Evolutionary conservation across 1,140 invertebrate genomes (phyloP), one percentile per base, ranked within the genome.

Genomic region (Rhopalosiphum maidis): DNA sequence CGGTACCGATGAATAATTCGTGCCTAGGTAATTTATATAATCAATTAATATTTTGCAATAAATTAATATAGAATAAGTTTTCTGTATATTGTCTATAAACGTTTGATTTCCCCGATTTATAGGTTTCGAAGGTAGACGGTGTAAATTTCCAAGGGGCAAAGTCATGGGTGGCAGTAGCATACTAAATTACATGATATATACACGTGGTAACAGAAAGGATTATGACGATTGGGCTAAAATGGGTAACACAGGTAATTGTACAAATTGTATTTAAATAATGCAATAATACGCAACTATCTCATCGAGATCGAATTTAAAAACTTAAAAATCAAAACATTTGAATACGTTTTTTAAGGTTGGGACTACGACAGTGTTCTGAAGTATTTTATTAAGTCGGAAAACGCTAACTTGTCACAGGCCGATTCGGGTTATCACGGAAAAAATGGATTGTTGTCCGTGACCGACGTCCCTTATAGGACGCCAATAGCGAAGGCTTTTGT

Each of bases 361-460:
- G 95, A 95, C 30, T 97, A 96, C 94, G 95, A 95, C 22, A 95
- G 96, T 90, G 95, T 96, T 1, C 94, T 96, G 2, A 96, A 96
- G 0, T 96, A 96, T 94, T 96, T 96, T 94, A 95, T 95, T 23
- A 96, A 96, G 94, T 95, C 95, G 0, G 96, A 96, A 94, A 95
- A 95, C 54, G 94, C 90, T n/a, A 77, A 83, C 41, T 55, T 94
- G 21, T 87, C 94, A 9, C 30, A 60, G 2, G 30, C 89, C 0
- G 94, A 94, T 2, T 60, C 25, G 21, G 41, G 25, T 23, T 93
- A 93, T 85, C 95, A 95, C 86, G 96, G 96, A 0, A 95, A 94
- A 88, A 95, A 96, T 22, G 98, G 97, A 0, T 97, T 96, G 94
- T 94, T 98, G 92, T 96, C 97, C 94, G 96, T 98, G 0, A 96